Evolutionary conservation across 2,888 invertebrate species (phyloP).

Genomic region (Stegophylla sp.): DNA sequence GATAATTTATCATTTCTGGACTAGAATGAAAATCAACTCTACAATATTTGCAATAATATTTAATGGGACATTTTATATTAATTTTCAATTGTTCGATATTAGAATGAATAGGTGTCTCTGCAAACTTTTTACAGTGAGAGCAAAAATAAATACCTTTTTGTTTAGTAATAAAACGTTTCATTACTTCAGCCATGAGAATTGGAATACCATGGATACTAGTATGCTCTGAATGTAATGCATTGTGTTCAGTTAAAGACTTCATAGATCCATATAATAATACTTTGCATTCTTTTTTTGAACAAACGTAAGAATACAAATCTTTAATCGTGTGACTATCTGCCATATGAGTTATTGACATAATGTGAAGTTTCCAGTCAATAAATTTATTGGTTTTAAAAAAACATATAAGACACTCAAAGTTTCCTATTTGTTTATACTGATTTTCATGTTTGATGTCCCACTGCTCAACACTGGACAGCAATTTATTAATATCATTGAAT

Average conservation of each 20-base stretch:
- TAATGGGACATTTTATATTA: not conserved
- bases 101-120: not conserved
- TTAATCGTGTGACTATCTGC: not conserved
- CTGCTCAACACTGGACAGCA: not conserved
- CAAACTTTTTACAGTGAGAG: conserved; percentile 20
- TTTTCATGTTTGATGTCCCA: not conserved
- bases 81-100: not conserved
- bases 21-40: conserved; percentile 6
- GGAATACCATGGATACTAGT: too few species aligned
- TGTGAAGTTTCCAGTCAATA: conserved; percentile 39
- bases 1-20: conserved; percentile 25
- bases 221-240: too few species aligned
- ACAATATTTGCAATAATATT: conserved; percentile 38
- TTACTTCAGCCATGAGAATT: conserved; percentile 12
- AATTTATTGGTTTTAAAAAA: conserved; percentile 1
- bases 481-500: not conserved
- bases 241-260: not conserved
- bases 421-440: not conserved
- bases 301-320: conserved; percentile 12
- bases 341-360: conserved; percentile 40
- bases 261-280: not conserved
- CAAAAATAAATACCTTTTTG: conserved; percentile 12
- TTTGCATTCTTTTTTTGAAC: not conserved
- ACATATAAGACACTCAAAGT: conserved; percentile 27
- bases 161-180: not conserved